Percentiles rank a stretch among this genome's conserved stretches.
phyloP scores from a whole-genome alignment of 2,888 invertebrate species.

The Spodoptera exigua region DNA sequence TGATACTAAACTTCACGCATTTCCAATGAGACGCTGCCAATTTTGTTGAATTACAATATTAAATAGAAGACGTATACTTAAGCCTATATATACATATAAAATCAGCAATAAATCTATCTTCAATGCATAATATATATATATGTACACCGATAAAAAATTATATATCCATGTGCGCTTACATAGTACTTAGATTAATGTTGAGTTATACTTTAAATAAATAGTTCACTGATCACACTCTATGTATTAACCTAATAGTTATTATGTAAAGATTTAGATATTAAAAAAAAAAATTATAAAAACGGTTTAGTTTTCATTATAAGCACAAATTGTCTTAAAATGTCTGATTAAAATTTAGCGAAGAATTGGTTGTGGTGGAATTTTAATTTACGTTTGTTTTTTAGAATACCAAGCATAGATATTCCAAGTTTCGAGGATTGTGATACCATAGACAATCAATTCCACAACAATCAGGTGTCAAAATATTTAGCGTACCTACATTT shows the following conservation, averaged over 20 bases:
- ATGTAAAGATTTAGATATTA: conserved; percentile 28
- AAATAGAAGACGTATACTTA: no score
- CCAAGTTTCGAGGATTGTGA: no score
- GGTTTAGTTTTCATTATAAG: conserved; percentile 43
- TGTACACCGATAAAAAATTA: background rate
- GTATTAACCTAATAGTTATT: conserved; percentile 5
- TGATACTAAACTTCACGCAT: conserved; percentile 19
- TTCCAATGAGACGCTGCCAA: conserved; percentile 16
- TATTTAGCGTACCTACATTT: no score
- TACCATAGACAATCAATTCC: no score
- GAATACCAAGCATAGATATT: no score
- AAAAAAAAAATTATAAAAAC: conserved; percentile 31
- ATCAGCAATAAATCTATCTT: background rate
- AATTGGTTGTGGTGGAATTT: conserved; percentile 6
- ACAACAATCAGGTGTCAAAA: no score
- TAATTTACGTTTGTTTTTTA: conserved; percentile 14
- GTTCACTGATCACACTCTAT: no score
- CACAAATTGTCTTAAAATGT: conserved; percentile 33
- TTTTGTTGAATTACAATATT: conserved; percentile 3
- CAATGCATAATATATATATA: conserved; percentile 5
- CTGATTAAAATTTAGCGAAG: conserved; percentile 21
- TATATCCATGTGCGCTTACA: background rate
- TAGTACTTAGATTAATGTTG: no score
- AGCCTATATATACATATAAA: no score
- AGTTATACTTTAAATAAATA: no score